Base-by-base conservation (phyloP, 2,113 vertebrate genomes). In the Geococcyx californianus region DNA sequence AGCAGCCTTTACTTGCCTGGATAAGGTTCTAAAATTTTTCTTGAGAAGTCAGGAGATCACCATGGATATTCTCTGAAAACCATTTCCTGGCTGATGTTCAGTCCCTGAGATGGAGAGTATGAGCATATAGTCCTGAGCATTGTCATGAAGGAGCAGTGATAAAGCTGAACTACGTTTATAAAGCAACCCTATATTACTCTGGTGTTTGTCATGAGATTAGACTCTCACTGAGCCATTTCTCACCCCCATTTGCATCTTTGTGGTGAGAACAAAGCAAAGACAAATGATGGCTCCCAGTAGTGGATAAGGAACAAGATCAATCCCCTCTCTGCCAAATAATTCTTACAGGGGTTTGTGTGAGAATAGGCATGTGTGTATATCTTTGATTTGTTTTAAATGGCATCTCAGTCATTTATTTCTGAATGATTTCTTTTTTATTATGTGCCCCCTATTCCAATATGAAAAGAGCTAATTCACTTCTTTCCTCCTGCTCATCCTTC, bases 121-220 rank as follows among this genome's bases (percentile, higher is more conserved):
- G 34, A 87, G 51, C 5, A 5, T 7, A 2, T 1, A 54, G n/a
- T 0, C 0, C 36, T 45, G 87, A 72, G 25, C 0, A 1, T 29
- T 34, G 34, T 33, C 70, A 33, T 13, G 29, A 25, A 63, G 69
- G 34, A 87, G 17, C 54, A 33, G 2, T 21, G 26, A 45, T 31
- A 40, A 38, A 68, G 14, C 56, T 19, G 12, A 75, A 47, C 42
- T 56, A 33, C 25, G 6, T 11, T 24, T 58, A 60, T 64, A 87
- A 64, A 8, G 3, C 9, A 56, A 40, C 11, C 66, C 16, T 49
- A 4, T 75, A 36, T 64, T 40, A 25, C 58, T 72, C 26, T 47
- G 11, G 1, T 64, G 31, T 78, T 75, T 72, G 26, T 60, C 28
- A 29, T 31, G 62, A 72, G 40, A 79, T 52, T 29, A 92, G 74